These are phyloP conservation scores for Numenius phaeopus DNA, from an alignment of 2,797 vertebrate species.

Conservation along the genomic window DNA sequence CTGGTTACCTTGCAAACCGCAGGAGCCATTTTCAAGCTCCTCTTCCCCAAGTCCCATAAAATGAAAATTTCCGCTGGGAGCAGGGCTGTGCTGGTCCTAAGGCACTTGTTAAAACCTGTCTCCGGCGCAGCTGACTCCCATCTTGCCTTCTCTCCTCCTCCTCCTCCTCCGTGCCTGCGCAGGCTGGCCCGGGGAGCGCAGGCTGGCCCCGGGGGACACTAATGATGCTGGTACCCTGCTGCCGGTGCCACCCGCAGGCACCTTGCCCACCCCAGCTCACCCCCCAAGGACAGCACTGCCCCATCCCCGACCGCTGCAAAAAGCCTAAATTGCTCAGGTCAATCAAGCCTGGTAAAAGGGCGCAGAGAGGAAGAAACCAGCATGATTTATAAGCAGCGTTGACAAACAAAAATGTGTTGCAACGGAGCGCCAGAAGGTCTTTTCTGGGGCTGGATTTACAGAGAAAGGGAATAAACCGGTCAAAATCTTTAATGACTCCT, in stretches of 20 bases:
- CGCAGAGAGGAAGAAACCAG: neutral
- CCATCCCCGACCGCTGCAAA: neutral
- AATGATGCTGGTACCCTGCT: neutral
- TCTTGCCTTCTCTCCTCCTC: neutral
- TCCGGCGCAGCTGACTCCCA: neutral
- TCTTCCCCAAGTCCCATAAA: neutral
- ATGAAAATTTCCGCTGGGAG: neutral
- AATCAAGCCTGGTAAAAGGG: neutral
- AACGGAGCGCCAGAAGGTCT: neutral
- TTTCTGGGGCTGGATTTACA: neutral
- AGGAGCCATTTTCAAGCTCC: neutral
- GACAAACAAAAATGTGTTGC: neutral
- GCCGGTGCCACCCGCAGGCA: neutral
- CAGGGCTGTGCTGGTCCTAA: neutral
- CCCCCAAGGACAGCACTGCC: neutral
- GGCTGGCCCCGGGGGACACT: neutral
- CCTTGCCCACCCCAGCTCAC: neutral
- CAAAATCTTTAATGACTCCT: neutral
- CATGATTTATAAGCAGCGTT: neutral
- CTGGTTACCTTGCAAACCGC: neutral
- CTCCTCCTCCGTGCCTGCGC: neutral
- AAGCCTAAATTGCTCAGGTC: neutral
- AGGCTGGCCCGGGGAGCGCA: accelerated
- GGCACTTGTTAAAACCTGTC: slow-evolving; percentile 18
- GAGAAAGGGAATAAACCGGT: neutral